Evolutionary conservation across 1,140 invertebrate genomes (phyloP).

Genomic region (Drosophila simulans): DNA sequence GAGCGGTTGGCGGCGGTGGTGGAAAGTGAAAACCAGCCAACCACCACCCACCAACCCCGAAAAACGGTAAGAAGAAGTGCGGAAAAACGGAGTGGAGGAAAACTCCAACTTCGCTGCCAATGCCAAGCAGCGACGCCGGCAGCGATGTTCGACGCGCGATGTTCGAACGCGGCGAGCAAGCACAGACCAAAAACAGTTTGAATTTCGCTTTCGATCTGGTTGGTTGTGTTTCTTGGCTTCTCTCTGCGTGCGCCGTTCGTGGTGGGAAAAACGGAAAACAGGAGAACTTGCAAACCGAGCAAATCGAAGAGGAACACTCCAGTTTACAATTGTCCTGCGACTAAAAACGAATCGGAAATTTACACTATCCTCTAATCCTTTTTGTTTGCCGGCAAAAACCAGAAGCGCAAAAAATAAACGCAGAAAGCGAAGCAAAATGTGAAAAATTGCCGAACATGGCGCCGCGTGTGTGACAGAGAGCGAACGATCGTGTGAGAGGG

Average conservation of each 20-base stretch:
- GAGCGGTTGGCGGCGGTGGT: slow-evolving; percentile 66
- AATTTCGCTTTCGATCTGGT: slow-evolving; percentile 71
- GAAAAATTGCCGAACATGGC: slow-evolving; percentile 51
- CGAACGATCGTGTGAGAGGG: slow-evolving; percentile 1
- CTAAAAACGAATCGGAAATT: not conserved
- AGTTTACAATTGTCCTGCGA: slow-evolving; percentile 1
- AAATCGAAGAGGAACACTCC: not conserved
- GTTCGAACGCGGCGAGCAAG: slow-evolving; percentile 1
- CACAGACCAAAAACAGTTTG: slow-evolving; percentile 33
- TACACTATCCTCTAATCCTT: not conserved
- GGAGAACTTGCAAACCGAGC: not conserved
- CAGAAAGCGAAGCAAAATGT: slow-evolving; percentile 37
- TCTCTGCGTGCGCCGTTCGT: slow-evolving; percentile 38
- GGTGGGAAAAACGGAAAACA: slow-evolving; percentile 6
- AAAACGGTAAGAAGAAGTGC: slow-evolving; percentile 5
- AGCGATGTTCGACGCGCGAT: slow-evolving; percentile 12
- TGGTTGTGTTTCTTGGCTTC: slow-evolving; percentile 65
- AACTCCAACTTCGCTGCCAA: slow-evolving; percentile 42
- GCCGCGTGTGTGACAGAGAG: slow-evolving; percentile 45
- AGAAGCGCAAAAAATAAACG: slow-evolving; percentile 1
- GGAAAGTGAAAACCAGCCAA: slow-evolving; percentile 78
- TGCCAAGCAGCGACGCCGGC: slow-evolving; percentile 14
- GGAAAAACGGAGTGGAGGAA: slow-evolving; percentile 1
- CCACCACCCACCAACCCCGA: slow-evolving; percentile 61
- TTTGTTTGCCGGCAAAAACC: slow-evolving; percentile 38